Base-by-base conservation (phyloP, 92 coral and sea anemone species). In the Actinostola sp. region DNA sequence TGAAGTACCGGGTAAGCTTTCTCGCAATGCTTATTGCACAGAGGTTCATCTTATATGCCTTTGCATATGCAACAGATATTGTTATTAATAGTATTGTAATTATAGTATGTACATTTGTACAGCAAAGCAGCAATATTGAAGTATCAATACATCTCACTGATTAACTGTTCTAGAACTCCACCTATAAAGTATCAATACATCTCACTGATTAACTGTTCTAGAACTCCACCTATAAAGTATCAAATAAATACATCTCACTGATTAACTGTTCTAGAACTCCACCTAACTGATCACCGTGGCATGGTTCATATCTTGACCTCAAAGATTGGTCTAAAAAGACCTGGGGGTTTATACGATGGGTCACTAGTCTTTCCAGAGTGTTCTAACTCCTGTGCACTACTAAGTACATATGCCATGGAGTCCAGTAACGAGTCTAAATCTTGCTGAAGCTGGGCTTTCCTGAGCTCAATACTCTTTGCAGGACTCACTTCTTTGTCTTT, bases 341-440 rank as follows among this genome's bases (percentile, higher is more conserved):
- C 78, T 13, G 97, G 84, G 8, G 92, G 85, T 6, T 86, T 70
- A 51, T 91, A 88, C 36, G 62, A 44, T 17, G 76, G 39, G 44
- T 82, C 88, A 4, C 60, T 31, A 8, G 74, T 33, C 24, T 80
- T 58, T 23, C 75, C 75, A 32, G 35, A 78, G 10, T 62, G 87
- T 48, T 67, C 67, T 20, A 66, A 13, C 41, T 77, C 75, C 26
- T 57, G 62, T 30, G 67, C 55, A 48, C 71, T 86, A n/a, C 77
- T 81, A 59, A 94, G 86, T 1, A 85, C 88, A 77, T 78, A 85
- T 5, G 93, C 97, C 98, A 94, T 94, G 6, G 97, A 85, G 48
- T 88, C 92, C 26, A 94, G 76, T 25, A 94, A 64, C 15, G 98
- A 92, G 63, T 91, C 97, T 42, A 94, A 64, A 29, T 94, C 97